Conservation (phyloP, 2,888 invertebrate genomes). For the Dynastes tityus region DNA sequence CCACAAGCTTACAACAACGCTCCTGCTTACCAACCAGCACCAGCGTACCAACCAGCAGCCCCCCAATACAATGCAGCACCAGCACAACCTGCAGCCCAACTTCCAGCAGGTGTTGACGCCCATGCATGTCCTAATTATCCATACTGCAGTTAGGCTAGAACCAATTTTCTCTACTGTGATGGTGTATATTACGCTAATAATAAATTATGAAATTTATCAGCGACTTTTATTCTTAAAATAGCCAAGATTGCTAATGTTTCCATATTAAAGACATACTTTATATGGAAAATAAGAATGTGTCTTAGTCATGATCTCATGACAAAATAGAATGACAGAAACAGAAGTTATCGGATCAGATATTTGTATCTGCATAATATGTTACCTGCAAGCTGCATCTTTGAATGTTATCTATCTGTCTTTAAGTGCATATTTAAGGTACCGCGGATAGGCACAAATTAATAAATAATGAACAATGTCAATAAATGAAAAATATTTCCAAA, state of each 20-base stretch:
- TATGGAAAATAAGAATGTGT: too few species aligned
- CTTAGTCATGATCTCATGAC: too few species aligned
- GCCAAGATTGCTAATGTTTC: not conserved
- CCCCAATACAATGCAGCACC: conserved; percentile 57
- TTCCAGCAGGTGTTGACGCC: conserved; percentile 69
- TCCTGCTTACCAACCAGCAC: conserved; percentile 45
- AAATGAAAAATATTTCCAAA: too few species aligned
- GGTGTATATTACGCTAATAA: conserved; percentile 46
- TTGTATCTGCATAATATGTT: too few species aligned
- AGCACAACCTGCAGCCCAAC: conserved; percentile 58
- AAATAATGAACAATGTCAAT: too few species aligned
- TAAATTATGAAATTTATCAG: conserved; percentile 34
- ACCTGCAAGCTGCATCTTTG: too few species aligned
- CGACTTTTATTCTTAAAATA: not conserved
- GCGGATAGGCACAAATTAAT: too few species aligned
- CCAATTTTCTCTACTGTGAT: conserved; percentile 45
- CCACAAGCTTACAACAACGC: conserved; percentile 48
- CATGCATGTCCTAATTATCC: conserved; percentile 69
- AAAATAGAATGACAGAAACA: too few species aligned
- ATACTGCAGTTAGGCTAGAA: conserved; percentile 65
- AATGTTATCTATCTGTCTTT: too few species aligned
- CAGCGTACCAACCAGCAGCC: conserved; percentile 57
- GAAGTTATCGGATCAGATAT: too few species aligned
- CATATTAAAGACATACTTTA: too few species aligned
- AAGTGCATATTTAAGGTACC: too few species aligned